Conservation (phyloP, 2,888 invertebrate species). For the Serrognathus titanus region DNA sequence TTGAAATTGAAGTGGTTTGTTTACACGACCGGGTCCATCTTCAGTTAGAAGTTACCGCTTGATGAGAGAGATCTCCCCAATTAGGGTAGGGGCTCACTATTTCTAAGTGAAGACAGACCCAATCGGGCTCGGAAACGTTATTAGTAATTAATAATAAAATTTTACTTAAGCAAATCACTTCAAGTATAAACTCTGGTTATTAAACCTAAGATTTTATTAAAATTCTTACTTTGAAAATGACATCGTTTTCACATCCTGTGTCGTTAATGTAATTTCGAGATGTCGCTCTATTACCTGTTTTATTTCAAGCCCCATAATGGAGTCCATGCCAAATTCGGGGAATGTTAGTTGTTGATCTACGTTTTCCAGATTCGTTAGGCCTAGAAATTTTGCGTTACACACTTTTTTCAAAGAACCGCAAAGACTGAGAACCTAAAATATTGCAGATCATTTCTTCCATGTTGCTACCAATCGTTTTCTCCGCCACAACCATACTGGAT, state of each 20-base stretch:
- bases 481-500: slow-evolving; percentile 83
- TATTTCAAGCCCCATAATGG: slow-evolving; percentile 95
- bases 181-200: no score
- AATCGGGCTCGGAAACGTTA: no score
- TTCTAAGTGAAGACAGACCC: no score
- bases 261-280: slow-evolving; percentile 80
- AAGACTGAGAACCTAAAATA: slow-evolving; percentile 76
- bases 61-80: no score
- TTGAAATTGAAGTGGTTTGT: no score
- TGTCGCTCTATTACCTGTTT: slow-evolving; percentile 88
- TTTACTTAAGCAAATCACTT: no score
- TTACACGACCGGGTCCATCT: no score
- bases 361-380: slow-evolving; percentile 65
- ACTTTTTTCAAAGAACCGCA: neutral
- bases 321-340: slow-evolving; percentile 94
- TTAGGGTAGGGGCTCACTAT: no score
- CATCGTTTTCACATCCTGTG: slow-evolving; percentile 79
- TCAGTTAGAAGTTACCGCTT: no score
- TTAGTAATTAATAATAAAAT: no score
- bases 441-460: slow-evolving; percentile 62
- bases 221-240: slow-evolving; percentile 65
- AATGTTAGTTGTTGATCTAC: slow-evolving; percentile 69
- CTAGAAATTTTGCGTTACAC: slow-evolving; percentile 34
- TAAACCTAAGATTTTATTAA: no score
- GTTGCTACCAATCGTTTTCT: slow-evolving; percentile 57